Evolutionary conservation across 30 jellyfish, hydroid and myxozoan genomes (phyloP).

Genomic region (Mastigias papua): DNA sequence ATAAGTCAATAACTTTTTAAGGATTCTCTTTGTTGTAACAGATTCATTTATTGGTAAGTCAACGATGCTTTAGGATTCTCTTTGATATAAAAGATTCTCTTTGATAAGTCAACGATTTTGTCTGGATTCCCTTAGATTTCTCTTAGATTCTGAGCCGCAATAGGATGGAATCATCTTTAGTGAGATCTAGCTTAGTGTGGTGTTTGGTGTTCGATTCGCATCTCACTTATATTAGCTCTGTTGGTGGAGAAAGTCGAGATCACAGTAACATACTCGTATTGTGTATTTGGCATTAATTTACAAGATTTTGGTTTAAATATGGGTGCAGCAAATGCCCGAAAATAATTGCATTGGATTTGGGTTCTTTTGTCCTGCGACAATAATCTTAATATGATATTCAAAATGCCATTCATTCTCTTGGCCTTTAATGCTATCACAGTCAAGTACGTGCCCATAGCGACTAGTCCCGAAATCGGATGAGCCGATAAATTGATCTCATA

Average conservation of each 20-base stretch:
- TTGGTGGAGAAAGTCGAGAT: not conserved
- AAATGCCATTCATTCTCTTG: constrained; percentile 6
- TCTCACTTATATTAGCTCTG: too few relatives aligned
- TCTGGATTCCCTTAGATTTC: too few relatives aligned
- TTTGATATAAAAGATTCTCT: too few relatives aligned
- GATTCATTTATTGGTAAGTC: too few relatives aligned
- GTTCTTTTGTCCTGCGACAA: not conserved
- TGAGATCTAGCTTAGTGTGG: too few relatives aligned
- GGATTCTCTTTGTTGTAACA: too few relatives aligned
- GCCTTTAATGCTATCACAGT: constrained; percentile 34
- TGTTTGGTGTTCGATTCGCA: too few relatives aligned
- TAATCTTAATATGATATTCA: not conserved
- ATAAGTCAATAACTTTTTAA: too few relatives aligned
- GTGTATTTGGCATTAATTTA: not conserved
- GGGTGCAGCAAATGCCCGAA: not conserved
- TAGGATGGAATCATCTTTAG: too few relatives aligned
- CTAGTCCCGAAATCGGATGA: constrained; percentile 10
- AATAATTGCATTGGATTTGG: not conserved
- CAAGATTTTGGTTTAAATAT: not conserved
- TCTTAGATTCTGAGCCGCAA: too few relatives aligned
- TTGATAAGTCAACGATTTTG: too few relatives aligned
- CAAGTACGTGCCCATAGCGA: constrained; percentile 24
- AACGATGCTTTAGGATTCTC: too few relatives aligned
- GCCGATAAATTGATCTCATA: not conserved
- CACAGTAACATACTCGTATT: not conserved